Base-by-base conservation (phyloP, 2,797 vertebrate species). In the Acanthornis magna region DNA sequence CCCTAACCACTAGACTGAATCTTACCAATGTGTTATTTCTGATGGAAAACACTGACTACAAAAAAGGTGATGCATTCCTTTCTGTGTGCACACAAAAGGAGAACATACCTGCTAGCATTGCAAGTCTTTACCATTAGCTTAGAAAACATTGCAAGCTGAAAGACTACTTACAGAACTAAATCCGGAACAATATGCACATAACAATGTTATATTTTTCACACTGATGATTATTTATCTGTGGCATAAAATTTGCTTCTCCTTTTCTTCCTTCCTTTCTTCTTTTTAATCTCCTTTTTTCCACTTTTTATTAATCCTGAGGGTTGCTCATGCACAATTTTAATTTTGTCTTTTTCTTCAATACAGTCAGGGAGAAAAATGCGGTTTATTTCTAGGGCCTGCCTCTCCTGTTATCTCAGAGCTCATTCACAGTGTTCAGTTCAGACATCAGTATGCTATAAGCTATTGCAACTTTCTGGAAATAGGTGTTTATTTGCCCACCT, bases 61-160 rank as follows among this genome's bases (percentile, higher is more conserved):
- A 71, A 43, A 12, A 76, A 32, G 14, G 15, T 23, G 14, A 5
- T 18, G 22, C 13, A 3, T 26, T 43, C 30, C 17, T 67, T 10
- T 47, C 22, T 62, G 47, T 3, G 0, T 3, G 0, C 1, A 3
- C 23, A 51, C 29, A 13, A 65, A 45, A 58, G 43, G 27, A 65
- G 51, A 67, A 74, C 18, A 5, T 53, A 45, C 38, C 71, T 81
- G 29, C 15, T 25, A 45, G 23, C 47, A 50, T 20, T 57, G 16
- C 13, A 68, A 11, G 29, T 26, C 25, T 89, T 71, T 71, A 75
- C 19, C 23, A 14, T 38, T 66, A 60, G n/a, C 29, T 73, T 47
- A 72, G 75, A 65, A 88, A 72, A 53, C 22, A 26, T 40, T 42
- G 12, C 29, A 70, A 82, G 6, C 18, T 68, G 62, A 81, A 76